Evolutionary conservation across 2,113 vertebrate genomes (phyloP).

Genomic region (Brachyistius frenatus): DNA sequence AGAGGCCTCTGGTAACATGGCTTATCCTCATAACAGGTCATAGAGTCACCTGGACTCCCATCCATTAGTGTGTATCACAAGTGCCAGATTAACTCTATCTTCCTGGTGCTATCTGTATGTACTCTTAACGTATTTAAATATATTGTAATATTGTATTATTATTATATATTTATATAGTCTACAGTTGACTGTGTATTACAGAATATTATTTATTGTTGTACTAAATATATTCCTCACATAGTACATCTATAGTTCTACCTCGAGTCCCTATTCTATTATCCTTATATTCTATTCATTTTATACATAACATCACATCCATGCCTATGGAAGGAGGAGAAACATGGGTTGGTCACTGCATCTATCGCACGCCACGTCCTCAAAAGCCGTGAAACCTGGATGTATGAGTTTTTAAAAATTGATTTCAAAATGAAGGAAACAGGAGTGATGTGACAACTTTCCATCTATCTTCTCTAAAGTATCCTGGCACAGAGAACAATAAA

Average conservation of each 20-base stretch:
- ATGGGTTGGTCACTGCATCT: not conserved
- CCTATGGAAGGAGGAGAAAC: not conserved
- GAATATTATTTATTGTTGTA: too few species aligned
- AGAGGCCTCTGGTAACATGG: not conserved
- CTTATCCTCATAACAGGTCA: not conserved
- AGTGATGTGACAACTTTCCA: slow-evolving; percentile 1
- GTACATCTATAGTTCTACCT: too few species aligned
- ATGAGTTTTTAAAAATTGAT: not conserved
- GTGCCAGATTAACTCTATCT: too few species aligned
- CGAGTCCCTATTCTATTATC: too few species aligned
- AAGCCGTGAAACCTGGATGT: not conserved
- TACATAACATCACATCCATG: not conserved
- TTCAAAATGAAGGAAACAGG: not conserved
- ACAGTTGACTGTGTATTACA: too few species aligned
- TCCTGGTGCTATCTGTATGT: too few species aligned
- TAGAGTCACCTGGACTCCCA: not conserved
- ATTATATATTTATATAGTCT: too few species aligned
- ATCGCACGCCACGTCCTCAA: not conserved
- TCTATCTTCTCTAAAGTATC: slow-evolving; percentile 9
- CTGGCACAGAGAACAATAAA: slow-evolving; percentile 20
- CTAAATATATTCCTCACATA: too few species aligned
- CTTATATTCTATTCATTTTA: not conserved
- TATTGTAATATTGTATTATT: too few species aligned
- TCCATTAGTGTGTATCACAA: not conserved
- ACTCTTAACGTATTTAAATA: too few species aligned